Percentiles rank a stretch among this genome's conserved stretches.
Conservation (phyloP, 2,888 invertebrate species). For the Eristalinus sepulchralis region DNA sequence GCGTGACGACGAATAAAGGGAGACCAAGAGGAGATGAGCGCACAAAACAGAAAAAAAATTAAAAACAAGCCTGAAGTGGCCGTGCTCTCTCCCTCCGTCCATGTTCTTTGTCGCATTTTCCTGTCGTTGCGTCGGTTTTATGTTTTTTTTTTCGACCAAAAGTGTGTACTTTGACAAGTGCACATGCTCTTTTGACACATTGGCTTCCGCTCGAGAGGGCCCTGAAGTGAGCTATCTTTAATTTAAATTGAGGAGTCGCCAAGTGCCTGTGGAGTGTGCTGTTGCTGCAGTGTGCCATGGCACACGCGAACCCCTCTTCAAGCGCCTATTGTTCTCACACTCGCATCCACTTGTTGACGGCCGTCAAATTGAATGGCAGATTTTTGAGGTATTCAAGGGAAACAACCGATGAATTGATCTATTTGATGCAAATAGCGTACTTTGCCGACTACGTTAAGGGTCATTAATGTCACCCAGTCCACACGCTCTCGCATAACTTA, state of each 20-base stretch:
- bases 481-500: constrained; percentile 43
- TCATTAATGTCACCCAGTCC: constrained; percentile 64
- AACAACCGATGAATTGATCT: neutral
- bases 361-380: constrained; percentile 8
- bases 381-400: constrained; percentile 31
- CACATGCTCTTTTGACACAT: constrained; percentile 69
- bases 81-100: constrained; percentile 2
- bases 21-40: neutral
- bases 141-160: constrained; percentile 1
- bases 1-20: neutral
- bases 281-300: constrained; percentile 1
- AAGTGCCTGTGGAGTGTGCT: constrained; percentile 4
- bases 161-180: constrained; percentile 67
- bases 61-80: constrained; percentile 40
- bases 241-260: constrained; percentile 53
- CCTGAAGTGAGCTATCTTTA: constrained; percentile 51
- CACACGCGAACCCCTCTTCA: constrained; percentile 31
- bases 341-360: constrained; percentile 50
- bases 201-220: constrained; percentile 52
- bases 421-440: neutral
- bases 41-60: constrained; percentile 17
- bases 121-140: constrained; percentile 14
- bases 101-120: neutral
- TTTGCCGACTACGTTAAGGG: constrained; percentile 54
- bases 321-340: neutral